These are phyloP conservation scores for Anoplophora glabripennis DNA, from an alignment of 1,140 invertebrate genomes.

Conservation along the genomic window DNA sequence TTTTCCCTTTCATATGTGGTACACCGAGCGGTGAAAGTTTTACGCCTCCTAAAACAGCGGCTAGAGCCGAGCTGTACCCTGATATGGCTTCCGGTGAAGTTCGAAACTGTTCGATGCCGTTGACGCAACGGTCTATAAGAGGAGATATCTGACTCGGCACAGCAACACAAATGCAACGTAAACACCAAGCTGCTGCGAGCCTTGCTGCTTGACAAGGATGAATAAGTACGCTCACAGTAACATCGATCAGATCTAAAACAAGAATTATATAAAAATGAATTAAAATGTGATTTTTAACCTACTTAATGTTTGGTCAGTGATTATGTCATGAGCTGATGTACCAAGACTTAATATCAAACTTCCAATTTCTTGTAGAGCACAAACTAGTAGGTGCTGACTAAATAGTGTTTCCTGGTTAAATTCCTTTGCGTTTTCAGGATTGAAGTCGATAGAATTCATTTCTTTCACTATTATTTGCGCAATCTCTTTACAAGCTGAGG, in stretches of 20 bases:
- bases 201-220: conserved; percentile 91
- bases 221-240: conserved; percentile 74
- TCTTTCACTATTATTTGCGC: conserved; percentile 89
- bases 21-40: conserved; percentile 89
- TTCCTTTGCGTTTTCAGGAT: conserved; percentile 86
- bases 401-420: conserved; percentile 87
- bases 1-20: conserved; percentile 93
- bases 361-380: conserved; percentile 90
- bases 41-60: conserved; percentile 90
- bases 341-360: conserved; percentile 82
- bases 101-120: conserved; percentile 82
- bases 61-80: conserved; percentile 90
- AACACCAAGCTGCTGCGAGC: conserved; percentile 90
- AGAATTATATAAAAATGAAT: conserved; percentile 6
- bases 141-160: conserved; percentile 92
- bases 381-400: conserved; percentile 91
- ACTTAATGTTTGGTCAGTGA: conserved; percentile 83
- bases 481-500: conserved; percentile 92
- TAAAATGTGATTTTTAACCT: conserved; percentile 34
- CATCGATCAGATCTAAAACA: conserved; percentile 54
- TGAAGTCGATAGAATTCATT: conserved; percentile 92
- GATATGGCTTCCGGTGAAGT: conserved; percentile 91
- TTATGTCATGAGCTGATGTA: conserved; percentile 84
- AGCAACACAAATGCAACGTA: conserved; percentile 87
- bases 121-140: conserved; percentile 84